Conservation (phyloP, 2,797 vertebrate species). For the Potorous gilbertii region DNA sequence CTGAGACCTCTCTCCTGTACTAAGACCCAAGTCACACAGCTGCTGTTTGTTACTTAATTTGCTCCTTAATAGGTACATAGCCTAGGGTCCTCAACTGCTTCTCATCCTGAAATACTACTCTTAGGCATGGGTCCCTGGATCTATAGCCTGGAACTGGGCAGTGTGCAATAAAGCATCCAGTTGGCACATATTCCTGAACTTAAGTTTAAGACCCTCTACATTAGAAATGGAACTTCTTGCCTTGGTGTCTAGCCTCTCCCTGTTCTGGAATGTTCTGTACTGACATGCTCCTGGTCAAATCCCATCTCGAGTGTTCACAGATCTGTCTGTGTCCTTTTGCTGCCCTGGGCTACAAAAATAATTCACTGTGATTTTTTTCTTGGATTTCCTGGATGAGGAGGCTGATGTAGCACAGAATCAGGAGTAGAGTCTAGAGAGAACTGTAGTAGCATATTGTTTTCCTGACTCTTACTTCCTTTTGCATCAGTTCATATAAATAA, state of each 20-base stretch:
- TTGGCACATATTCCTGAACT: not conserved
- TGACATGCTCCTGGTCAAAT: not conserved
- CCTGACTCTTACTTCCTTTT: too few species aligned
- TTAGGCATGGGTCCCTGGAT: not conserved
- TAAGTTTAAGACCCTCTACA: not conserved
- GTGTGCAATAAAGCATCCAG: not conserved
- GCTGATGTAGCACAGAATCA: too few species aligned
- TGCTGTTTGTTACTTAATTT: not conserved
- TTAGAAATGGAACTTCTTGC: not conserved
- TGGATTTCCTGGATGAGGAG: not conserved
- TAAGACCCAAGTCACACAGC: not conserved
- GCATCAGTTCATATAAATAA: not conserved
- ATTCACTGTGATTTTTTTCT: not conserved
- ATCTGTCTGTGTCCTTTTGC: not conserved
- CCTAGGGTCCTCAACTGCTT: not conserved
- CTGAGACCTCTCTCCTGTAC: not conserved
- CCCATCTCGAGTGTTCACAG: not conserved
- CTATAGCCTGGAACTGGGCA: not conserved
- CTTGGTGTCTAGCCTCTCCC: not conserved
- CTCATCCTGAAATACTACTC: not conserved
- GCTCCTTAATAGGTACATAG: not conserved
- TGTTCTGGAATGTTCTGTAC: not conserved
- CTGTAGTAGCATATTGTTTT: too few species aligned
- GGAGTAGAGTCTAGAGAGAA: too few species aligned
- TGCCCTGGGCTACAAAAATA: not conserved